phyloP scores from a whole-genome alignment of 2,888 invertebrate species.

The Perizoma affinitatum region DNA sequence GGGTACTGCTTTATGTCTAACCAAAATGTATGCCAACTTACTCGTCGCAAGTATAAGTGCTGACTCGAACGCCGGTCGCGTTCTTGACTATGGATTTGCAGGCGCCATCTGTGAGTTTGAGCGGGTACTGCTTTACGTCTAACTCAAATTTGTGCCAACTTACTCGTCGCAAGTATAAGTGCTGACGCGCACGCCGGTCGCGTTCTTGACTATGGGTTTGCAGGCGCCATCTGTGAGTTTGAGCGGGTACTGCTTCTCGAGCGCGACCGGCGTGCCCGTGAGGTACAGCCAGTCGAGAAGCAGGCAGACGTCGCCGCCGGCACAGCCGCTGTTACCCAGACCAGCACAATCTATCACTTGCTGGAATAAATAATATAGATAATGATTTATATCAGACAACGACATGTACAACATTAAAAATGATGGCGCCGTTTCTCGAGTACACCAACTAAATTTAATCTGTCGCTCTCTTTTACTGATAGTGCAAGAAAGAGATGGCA shows the following conservation, averaged over 20 bases:
- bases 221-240: constrained; percentile 73
- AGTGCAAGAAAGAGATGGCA: no score
- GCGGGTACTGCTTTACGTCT: constrained; percentile 83
- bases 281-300: constrained; percentile 88
- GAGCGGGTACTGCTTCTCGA: constrained; percentile 86
- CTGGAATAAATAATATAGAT: constrained; percentile 44
- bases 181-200: constrained; percentile 74
- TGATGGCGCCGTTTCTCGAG: no score
- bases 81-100: constrained; percentile 69
- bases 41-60: constrained; percentile 83
- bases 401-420: no score
- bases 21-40: no score
- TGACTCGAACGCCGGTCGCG: constrained; percentile 74
- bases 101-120: constrained; percentile 73
- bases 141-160: constrained; percentile 47
- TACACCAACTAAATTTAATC: no score
- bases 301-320: constrained; percentile 92
- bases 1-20: constrained; percentile 82
- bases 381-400: no score
- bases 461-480: no score
- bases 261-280: constrained; percentile 81
- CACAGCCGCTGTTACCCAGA: constrained; percentile 89
- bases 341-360: constrained; percentile 92
- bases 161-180: constrained; percentile 88
- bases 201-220: constrained; percentile 66